Percentiles rank a stretch among this genome's conserved stretches.
These are phyloP conservation scores for Bubo scandiacus DNA, from an alignment of 2,113 vertebrate genomes.

Conservation along the genomic window DNA sequence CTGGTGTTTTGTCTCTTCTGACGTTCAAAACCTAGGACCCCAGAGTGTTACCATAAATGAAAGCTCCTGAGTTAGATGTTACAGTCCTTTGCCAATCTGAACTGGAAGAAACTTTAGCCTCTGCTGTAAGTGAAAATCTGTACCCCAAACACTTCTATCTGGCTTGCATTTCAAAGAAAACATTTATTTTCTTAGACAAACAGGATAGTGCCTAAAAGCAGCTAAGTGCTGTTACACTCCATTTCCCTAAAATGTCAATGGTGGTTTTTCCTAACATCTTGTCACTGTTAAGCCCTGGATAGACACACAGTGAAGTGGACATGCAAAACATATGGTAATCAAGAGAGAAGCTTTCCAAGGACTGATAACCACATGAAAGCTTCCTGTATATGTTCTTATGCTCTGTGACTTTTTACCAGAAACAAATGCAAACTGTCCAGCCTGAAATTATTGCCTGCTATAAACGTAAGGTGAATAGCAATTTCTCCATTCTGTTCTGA, in stretches of 20 bases:
- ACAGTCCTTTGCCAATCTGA: not conserved
- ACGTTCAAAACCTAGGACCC: not conserved
- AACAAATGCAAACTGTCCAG: not conserved
- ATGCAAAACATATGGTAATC: not conserved
- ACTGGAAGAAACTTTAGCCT: not conserved
- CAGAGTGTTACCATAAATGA: rapidly evolving
- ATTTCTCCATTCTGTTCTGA: not conserved
- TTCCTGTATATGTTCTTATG: not conserved
- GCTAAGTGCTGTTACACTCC: not conserved
- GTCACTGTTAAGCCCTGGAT: not conserved
- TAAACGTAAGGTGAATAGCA: not conserved
- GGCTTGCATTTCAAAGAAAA: not conserved
- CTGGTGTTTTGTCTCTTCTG: not conserved
- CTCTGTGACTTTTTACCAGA: not conserved
- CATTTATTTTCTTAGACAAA: not conserved
- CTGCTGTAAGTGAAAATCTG: not conserved
- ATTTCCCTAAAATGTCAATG: not conserved
- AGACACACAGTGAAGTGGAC: not conserved
- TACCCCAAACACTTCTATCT: not conserved
- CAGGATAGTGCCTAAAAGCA: not conserved
- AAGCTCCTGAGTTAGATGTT: rapidly evolving
- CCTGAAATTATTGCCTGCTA: not conserved
- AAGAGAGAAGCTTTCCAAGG: not conserved
- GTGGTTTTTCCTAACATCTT: not conserved
- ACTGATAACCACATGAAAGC: not conserved